Conservation (phyloP, 2,113 vertebrate genomes). For the Paedocypris sp. region DNA sequence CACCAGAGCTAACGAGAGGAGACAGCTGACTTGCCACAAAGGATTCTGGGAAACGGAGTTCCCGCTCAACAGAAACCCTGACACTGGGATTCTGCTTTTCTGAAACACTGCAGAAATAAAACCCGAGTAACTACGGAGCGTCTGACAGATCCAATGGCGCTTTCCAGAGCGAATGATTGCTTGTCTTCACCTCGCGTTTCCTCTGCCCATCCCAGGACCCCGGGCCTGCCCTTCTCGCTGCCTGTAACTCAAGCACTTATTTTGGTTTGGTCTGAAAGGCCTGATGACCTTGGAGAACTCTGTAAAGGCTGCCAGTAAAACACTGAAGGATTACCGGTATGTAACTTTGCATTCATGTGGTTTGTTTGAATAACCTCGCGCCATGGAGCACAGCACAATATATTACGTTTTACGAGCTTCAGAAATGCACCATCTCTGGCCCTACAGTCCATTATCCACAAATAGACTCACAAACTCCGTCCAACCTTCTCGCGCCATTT, state of each 20-base stretch:
- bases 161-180: too few species aligned
- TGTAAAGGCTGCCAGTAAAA: constrained; percentile 66
- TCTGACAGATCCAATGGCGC: too few species aligned
- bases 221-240: constrained; percentile 40
- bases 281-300: constrained; percentile 60
- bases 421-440: constrained; percentile 37
- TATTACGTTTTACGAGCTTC: constrained; percentile 66
- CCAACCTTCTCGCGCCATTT: constrained; percentile 4
- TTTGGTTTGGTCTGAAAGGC: constrained; percentile 40
- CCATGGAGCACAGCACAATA: constrained; percentile 52
- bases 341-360: constrained; percentile 67
- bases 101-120: too few species aligned
- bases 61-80: too few species aligned
- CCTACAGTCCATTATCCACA: constrained; percentile 44
- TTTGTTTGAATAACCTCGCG: constrained; percentile 69
- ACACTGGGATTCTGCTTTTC: too few species aligned
- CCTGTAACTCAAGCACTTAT: constrained; percentile 52
- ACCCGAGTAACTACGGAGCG: too few species aligned
- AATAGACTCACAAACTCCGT: constrained; percentile 35
- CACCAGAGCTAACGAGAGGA: too few species aligned
- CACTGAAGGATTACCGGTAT: constrained; percentile 63
- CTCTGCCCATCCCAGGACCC: constrained; percentile 37
- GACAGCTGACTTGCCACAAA: too few species aligned
- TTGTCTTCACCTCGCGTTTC: constrained; percentile 11
- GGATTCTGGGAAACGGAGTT: too few species aligned